These are phyloP conservation scores for Vanessa atalanta DNA, from an alignment of 1,140 invertebrate species.

Conservation along the genomic window DNA sequence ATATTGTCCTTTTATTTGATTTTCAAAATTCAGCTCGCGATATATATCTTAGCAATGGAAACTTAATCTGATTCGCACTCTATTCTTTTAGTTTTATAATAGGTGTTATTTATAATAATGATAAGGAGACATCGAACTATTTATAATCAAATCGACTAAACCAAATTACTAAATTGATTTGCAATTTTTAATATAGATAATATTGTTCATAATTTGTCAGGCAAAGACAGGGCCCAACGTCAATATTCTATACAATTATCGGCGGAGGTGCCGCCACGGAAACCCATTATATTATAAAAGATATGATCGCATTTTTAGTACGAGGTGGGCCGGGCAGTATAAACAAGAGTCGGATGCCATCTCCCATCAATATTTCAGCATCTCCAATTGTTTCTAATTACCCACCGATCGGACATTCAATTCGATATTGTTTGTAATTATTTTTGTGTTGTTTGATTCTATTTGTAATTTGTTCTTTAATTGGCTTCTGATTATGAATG, in stretches of 20 bases:
- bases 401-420: constrained; percentile 70
- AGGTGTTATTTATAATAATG: too few relatives aligned
- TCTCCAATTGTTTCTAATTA: constrained; percentile 78
- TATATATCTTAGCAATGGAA: too few relatives aligned
- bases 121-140: too few relatives aligned
- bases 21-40: background rate
- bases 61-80: too few relatives aligned
- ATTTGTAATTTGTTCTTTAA: constrained; percentile 77
- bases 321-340: constrained; percentile 66
- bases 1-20: background rate
- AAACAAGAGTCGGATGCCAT: constrained; percentile 57
- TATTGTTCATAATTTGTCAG: too few relatives aligned
- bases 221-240: background rate
- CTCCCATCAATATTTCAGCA: constrained; percentile 63
- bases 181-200: too few relatives aligned
- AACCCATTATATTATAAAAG: constrained; percentile 77
- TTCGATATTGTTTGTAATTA: constrained; percentile 76
- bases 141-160: too few relatives aligned
- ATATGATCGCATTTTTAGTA: constrained; percentile 76
- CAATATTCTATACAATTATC: constrained; percentile 63
- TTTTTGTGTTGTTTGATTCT: constrained; percentile 64
- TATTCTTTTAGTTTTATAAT: too few relatives aligned
- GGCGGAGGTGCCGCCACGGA: constrained; percentile 66
- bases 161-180: too few relatives aligned
- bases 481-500: constrained; percentile 71